Evolutionary conservation across 2,113 vertebrate species (phyloP).

Genomic region (Semicossyphus pulcher): DNA sequence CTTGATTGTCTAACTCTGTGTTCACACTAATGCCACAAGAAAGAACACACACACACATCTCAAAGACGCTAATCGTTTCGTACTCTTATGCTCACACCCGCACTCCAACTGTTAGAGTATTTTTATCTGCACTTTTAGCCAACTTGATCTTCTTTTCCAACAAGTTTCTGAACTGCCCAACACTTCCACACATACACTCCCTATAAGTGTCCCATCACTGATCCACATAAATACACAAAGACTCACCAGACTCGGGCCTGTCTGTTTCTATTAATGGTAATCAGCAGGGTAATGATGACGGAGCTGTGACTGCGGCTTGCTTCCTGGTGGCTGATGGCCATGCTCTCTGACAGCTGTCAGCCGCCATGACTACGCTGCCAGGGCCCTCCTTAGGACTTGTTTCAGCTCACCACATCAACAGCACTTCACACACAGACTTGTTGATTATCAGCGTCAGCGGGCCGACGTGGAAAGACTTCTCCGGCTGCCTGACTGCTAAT

Average conservation of each 20-base stretch:
- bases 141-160: constrained; percentile 2
- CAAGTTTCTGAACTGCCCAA: constrained; percentile 31
- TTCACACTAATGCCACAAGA: not conserved
- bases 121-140: not conserved
- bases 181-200: constrained; percentile 1
- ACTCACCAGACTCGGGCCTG: constrained; percentile 37
- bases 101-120: constrained; percentile 5
- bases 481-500: constrained; percentile 72
- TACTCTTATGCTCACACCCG: not conserved
- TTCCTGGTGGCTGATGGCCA: constrained; percentile 73
- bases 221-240: constrained; percentile 33
- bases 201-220: constrained; percentile 29
- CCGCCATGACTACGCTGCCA: constrained; percentile 59
- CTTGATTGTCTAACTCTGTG: not conserved
- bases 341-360: constrained; percentile 80
- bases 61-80: not conserved
- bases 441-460: constrained; percentile 68
- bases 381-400: constrained; percentile 70
- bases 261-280: constrained; percentile 74
- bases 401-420: constrained; percentile 62
- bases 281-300: constrained; percentile 68
- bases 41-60: not conserved
- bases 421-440: constrained; percentile 69
- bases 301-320: constrained; percentile 62
- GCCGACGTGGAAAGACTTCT: constrained; percentile 59